These are phyloP conservation scores for Plectropomus leopardus DNA, from an alignment of 2,113 vertebrate species.

Conservation along the genomic window DNA sequence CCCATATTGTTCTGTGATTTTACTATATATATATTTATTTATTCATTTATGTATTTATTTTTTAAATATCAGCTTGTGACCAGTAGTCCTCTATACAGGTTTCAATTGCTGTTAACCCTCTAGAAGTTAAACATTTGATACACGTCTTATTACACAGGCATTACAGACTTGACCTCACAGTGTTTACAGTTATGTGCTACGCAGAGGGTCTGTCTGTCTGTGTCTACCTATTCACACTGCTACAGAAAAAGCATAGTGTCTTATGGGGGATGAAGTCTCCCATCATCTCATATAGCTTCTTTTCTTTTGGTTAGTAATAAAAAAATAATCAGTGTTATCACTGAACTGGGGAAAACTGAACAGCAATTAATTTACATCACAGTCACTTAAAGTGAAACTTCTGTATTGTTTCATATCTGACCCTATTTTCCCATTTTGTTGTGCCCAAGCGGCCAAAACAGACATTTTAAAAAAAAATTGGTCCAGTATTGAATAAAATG, in stretches of 20 bases:
- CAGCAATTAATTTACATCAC: slow-evolving; percentile 36
- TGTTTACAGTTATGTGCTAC: slow-evolving; percentile 61
- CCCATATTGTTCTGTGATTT: slow-evolving; percentile 51
- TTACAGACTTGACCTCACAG: slow-evolving; percentile 61
- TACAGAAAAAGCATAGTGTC: slow-evolving; percentile 28
- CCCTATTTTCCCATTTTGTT: no score
- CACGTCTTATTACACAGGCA: slow-evolving; percentile 43
- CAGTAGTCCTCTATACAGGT: slow-evolving; percentile 44
- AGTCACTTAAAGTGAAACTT: no score
- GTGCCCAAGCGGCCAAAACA: no score
- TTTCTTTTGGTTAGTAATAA: slow-evolving; percentile 53
- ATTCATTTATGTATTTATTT: no score
- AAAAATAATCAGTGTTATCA: slow-evolving; percentile 50
- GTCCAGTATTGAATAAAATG: no score
- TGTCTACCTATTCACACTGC: slow-evolving; percentile 38
- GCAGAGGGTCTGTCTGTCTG: slow-evolving; percentile 30
- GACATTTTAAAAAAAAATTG: no score
- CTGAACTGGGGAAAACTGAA: slow-evolving; percentile 34
- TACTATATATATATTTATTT: slow-evolving; percentile 66
- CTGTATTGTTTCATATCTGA: no score
- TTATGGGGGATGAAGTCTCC: not conserved
- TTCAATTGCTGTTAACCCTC: slow-evolving; percentile 42
- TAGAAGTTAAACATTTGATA: slow-evolving; percentile 41
- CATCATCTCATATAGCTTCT: slow-evolving; percentile 35
- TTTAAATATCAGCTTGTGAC: slow-evolving; percentile 28